phyloP scores from a whole-genome alignment of 2,113 vertebrate species.

The Nothobranchius furzeri region DNA sequence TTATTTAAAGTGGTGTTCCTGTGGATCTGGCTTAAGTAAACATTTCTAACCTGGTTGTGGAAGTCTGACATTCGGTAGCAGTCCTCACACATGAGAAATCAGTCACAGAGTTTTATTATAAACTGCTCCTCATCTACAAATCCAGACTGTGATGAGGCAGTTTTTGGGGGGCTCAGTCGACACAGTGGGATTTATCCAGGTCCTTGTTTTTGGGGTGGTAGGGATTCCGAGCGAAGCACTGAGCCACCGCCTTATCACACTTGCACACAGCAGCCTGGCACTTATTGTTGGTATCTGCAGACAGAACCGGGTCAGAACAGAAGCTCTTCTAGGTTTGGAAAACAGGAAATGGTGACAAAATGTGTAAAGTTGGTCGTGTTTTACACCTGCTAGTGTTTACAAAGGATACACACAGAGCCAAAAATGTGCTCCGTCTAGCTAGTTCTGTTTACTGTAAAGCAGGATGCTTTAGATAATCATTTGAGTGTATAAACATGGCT shows the following conservation, averaged over 20 bases:
- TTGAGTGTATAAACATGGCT: no score
- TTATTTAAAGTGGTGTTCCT: neutral
- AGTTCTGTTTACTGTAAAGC: neutral
- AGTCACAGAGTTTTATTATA: no score
- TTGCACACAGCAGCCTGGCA: slow-evolving; percentile 85
- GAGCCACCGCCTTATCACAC: slow-evolving; percentile 83
- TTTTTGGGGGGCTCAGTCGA: slow-evolving; percentile 31
- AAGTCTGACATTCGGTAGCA: no score
- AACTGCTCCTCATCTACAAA: no score
- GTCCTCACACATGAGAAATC: no score
- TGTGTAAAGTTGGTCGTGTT: neutral
- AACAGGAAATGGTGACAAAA: neutral
- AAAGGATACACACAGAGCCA: no score
- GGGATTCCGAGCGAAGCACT: slow-evolving; percentile 79
- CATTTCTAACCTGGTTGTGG: neutral
- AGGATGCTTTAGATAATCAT: neutral
- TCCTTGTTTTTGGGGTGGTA: slow-evolving; percentile 77
- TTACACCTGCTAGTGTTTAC: no score
- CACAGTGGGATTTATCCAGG: slow-evolving; percentile 62
- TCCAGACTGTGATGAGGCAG: neutral
- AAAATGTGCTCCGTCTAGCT: no score
- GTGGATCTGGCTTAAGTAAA: neutral
- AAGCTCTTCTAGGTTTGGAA: neutral
- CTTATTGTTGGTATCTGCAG: slow-evolving; percentile 74
- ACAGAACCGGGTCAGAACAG: slow-evolving; percentile 8